Conservation (phyloP, 2,888 invertebrate species). For the Trimorus sp. region DNA sequence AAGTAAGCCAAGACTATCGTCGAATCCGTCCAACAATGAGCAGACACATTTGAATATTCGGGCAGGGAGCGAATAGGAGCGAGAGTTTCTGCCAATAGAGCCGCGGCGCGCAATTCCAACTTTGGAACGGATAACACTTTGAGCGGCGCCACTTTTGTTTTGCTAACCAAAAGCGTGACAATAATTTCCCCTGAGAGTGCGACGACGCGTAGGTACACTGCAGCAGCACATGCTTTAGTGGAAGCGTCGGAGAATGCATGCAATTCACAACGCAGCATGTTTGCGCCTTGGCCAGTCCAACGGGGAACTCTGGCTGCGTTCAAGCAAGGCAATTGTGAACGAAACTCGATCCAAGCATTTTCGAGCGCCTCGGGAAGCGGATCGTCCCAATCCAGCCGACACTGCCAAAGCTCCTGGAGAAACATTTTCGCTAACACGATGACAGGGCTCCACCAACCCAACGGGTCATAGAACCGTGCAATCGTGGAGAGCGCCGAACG, state of each 20-base stretch:
- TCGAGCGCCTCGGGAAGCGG: no score
- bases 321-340: neutral
- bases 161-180: neutral
- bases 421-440: constrained; percentile 29
- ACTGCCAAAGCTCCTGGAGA: neutral
- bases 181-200: no score
- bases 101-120: neutral
- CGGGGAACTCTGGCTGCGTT: neutral
- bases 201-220: neutral
- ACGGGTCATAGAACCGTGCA: constrained; percentile 45
- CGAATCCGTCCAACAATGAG: constrained; percentile 60
- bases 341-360: neutral
- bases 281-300: neutral
- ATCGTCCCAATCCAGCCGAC: neutral
- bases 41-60: neutral
- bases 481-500: constrained; percentile 34
- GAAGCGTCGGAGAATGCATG: constrained; percentile 8
- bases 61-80: neutral
- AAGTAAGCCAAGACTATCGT: constrained; percentile 52
- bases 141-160: neutral
- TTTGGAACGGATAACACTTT: neutral
- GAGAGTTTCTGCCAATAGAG: neutral
- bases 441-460: constrained; percentile 40
- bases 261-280: neutral
- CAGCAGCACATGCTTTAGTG: neutral